Evolutionary conservation across 1,140 invertebrate genomes (phyloP).

Genomic region (Drosophila pseudoananassae): DNA sequence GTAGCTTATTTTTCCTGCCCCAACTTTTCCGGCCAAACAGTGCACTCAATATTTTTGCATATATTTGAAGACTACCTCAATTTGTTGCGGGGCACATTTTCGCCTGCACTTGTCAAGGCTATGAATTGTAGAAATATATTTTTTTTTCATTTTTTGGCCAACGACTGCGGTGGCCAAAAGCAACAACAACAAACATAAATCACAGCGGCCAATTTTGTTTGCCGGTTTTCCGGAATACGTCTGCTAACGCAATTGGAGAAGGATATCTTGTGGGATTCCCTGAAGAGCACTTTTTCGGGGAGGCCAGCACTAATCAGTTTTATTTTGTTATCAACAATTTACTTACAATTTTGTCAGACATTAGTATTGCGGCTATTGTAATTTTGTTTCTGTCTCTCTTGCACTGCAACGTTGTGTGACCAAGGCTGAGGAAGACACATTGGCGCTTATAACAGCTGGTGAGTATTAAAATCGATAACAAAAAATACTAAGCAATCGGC

Average conservation of each 20-base stretch:
- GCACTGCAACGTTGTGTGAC: conserved; percentile 23
- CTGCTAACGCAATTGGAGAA: neutral
- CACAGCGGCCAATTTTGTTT: conserved; percentile 15
- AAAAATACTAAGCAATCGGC: conserved; percentile 4
- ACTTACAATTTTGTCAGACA: conserved; percentile 76
- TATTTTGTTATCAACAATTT: conserved; percentile 46
- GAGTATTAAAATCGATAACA: neutral
- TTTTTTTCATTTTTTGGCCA: conserved; percentile 10
- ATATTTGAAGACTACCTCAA: neutral
- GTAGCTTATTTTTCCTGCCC: conserved; percentile 45
- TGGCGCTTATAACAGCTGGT: neutral
- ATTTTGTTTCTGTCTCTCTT: conserved; percentile 38
- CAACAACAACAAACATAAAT: conserved; percentile 33
- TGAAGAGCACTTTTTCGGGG: neutral
- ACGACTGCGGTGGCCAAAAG: conserved; percentile 1
- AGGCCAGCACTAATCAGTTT: neutral
- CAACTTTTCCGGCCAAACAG: neutral
- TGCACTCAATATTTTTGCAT: neutral
- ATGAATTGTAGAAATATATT: neutral
- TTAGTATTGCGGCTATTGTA: conserved; percentile 56
- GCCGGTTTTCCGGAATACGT: conserved; percentile 41
- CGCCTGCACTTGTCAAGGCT: neutral
- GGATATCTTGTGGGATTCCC: neutral
- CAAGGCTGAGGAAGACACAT: neutral
- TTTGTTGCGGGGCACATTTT: neutral